Percentiles rank a stretch among this genome's conserved stretches.
Conservation (phyloP, 1,140 invertebrate genomes). For the Magallana gigas region DNA sequence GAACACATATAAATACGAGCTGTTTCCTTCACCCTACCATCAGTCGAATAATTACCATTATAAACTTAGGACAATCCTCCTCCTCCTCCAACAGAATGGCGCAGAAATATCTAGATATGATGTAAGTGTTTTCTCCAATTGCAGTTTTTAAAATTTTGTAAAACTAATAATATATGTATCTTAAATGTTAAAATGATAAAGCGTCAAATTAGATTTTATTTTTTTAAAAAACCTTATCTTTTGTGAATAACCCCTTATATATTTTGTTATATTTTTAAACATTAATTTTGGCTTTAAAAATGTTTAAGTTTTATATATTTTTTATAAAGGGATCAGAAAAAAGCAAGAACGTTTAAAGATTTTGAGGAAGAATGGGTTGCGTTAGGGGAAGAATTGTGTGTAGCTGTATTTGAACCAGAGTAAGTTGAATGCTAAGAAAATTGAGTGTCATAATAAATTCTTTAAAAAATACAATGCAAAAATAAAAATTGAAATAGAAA, state of each 20-base stretch:
- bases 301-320: conserved; percentile 16
- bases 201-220: neutral
- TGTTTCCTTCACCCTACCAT: neutral
- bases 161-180: conserved; percentile 24
- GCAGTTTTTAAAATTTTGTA: neutral
- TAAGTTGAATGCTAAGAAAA: conserved; percentile 7
- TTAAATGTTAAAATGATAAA: conserved; percentile 21
- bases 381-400: neutral
- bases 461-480: neutral
- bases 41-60: conserved; percentile 1
- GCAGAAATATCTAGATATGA: conserved; percentile 17
- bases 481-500: neutral
- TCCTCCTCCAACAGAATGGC: neutral
- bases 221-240: neutral
- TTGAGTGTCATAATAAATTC: neutral
- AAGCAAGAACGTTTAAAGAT: neutral
- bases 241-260: conserved; percentile 12
- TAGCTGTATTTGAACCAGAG: neutral
- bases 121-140: neutral
- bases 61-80: neutral
- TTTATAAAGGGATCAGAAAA: conserved; percentile 2
- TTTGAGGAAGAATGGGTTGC: neutral
- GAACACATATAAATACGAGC: neutral
- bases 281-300: conserved; percentile 7
- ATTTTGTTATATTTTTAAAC: conserved; percentile 24